These are phyloP conservation scores for Loriculus beryllinus DNA, from an alignment of 2,797 vertebrate species.

Conservation along the genomic window DNA sequence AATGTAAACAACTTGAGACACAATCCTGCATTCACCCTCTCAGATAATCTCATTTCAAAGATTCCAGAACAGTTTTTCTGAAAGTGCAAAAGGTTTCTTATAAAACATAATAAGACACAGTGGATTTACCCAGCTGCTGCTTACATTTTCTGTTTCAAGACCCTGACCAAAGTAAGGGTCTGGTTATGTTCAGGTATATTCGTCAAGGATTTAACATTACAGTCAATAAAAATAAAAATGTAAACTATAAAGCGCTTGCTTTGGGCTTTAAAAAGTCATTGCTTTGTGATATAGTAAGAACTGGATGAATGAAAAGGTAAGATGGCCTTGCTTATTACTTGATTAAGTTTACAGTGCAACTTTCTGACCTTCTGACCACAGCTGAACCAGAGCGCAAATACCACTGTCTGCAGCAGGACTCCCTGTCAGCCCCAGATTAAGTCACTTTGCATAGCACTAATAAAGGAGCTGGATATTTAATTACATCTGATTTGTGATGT, in stretches of 20 bases:
- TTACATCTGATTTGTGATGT: neutral
- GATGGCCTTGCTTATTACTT: neutral
- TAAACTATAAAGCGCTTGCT: neutral
- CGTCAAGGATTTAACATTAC: neutral
- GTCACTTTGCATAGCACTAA: neutral
- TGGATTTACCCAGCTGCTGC: neutral
- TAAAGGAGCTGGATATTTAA: neutral
- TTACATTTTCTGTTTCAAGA: neutral
- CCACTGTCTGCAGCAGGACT: neutral
- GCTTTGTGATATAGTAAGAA: neutral
- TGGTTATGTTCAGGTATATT: neutral
- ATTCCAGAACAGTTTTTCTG: neutral
- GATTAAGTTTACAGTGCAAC: neutral
- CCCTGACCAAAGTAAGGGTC: neutral
- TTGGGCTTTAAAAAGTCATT: neutral
- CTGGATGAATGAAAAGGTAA: neutral
- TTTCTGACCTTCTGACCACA: neutral
- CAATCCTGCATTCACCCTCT: neutral
- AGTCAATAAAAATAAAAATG: neutral
- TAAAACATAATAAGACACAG: neutral
- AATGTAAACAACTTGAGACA: neutral
- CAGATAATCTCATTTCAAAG: neutral
- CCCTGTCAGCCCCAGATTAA: neutral
- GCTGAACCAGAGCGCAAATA: neutral
- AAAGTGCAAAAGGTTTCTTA: neutral